Conservation (phyloP, 1,140 invertebrate genomes). For the Lycorma delicatula region DNA sequence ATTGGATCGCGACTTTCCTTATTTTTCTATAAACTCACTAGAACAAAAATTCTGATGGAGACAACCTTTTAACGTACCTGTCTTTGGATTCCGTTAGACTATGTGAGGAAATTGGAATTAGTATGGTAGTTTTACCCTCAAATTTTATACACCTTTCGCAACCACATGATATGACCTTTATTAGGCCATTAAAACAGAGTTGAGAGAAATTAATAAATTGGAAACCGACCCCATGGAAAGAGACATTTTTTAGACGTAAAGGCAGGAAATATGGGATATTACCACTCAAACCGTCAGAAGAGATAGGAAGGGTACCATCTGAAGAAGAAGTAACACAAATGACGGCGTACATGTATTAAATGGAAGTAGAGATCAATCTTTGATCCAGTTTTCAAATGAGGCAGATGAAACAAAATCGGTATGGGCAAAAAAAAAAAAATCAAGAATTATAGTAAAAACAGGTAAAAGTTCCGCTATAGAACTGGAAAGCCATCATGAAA, state of each 20-base stretch:
- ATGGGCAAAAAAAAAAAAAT: not conserved
- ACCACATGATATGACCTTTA: slow-evolving; percentile 40
- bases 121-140: slow-evolving; percentile 36
- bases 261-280: slow-evolving; percentile 25
- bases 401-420: not conserved
- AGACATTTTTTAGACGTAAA: slow-evolving; percentile 21
- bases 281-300: slow-evolving; percentile 25
- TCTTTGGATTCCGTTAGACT: slow-evolving; percentile 30
- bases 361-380: not conserved
- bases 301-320: slow-evolving; percentile 11
- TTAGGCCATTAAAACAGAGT: slow-evolving; percentile 34
- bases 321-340: not conserved
- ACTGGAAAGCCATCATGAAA: too few relatives aligned
- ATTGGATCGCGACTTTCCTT: slow-evolving; percentile 19
- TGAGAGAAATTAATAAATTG: slow-evolving; percentile 35
- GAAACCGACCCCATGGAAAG: slow-evolving; percentile 26
- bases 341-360: not conserved
- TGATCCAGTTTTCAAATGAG: not conserved
- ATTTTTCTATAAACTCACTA: slow-evolving; percentile 1
- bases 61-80: slow-evolving; percentile 38
- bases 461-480: too few relatives aligned
- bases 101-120: slow-evolving; percentile 35
- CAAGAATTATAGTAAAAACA: not conserved
- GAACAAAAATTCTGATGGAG: slow-evolving; percentile 33
- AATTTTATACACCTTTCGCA: slow-evolving; percentile 40